A percentile compares a stretch with the other conserved stretches of the same genome.
These are phyloP conservation scores for Trachymyrmex septentrionalis DNA, from an alignment of 1,140 invertebrate genomes.

Conservation along the genomic window DNA sequence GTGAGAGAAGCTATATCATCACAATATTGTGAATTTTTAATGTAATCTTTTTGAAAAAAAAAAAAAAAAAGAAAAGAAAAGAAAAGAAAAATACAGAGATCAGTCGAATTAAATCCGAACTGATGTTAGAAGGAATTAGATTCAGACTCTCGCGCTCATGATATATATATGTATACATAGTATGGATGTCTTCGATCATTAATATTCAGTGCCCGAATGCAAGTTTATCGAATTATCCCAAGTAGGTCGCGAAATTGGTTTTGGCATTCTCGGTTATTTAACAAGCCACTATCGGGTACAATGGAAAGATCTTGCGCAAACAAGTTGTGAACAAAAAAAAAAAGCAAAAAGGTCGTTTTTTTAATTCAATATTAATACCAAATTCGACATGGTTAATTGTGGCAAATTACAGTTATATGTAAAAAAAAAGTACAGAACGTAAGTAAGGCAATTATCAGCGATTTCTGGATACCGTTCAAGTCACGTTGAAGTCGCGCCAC, in stretches of 20 bases:
- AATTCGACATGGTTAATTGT: neutral
- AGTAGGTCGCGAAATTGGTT: conserved; percentile 70
- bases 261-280: conserved; percentile 67
- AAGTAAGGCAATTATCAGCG: neutral
- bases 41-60: neutral
- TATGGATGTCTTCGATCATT: conserved; percentile 63
- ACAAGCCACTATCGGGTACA: conserved; percentile 25
- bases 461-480: neutral
- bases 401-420: neutral
- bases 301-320: conserved; percentile 38
- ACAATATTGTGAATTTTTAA: neutral
- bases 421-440: neutral
- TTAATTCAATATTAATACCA: neutral
- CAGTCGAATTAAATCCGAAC: neutral
- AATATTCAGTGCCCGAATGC: conserved; percentile 56
- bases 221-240: conserved; percentile 55
- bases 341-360: neutral
- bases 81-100: neutral
- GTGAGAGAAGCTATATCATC: neutral
- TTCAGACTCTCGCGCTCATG: neutral
- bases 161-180: too few relatives aligned
- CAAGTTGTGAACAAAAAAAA: neutral
- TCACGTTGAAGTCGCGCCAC: neutral
- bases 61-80: neutral
- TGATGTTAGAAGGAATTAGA: conserved; percentile 11